phyloP scores from a whole-genome alignment of 1,140 invertebrate genomes.

The Aphis gossypii region DNA sequence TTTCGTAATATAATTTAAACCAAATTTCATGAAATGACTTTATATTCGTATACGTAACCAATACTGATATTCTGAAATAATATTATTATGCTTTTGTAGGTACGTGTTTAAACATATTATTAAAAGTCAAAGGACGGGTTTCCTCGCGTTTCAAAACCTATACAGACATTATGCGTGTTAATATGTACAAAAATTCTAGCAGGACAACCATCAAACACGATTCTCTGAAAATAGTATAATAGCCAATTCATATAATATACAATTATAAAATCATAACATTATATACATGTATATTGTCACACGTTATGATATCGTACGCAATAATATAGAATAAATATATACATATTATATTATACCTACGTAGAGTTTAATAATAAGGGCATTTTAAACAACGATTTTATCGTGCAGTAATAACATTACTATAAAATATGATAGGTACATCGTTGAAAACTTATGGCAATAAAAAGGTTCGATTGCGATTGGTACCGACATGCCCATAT shows the following conservation, averaged over 20 bases:
- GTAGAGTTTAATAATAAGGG: background rate
- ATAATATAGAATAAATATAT: background rate
- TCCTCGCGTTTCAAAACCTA: background rate
- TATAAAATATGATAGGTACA: background rate
- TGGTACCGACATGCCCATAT: background rate
- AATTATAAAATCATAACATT: background rate
- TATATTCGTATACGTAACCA: background rate
- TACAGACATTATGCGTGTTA: background rate
- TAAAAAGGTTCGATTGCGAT: slow-evolving; percentile 39
- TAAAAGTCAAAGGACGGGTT: background rate
- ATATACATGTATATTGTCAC: background rate
- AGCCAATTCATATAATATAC: background rate
- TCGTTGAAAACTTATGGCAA: slow-evolving; percentile 12
- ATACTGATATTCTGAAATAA: background rate
- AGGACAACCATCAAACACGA: background rate
- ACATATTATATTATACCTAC: background rate
- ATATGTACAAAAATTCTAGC: background rate
- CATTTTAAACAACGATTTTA: background rate
- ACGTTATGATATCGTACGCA: background rate
- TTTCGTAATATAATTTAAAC: background rate
- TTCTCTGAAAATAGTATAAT: background rate
- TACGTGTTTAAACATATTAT: slow-evolving; percentile 7
- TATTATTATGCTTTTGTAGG: background rate
- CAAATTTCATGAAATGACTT: background rate
- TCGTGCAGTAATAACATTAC: background rate